A percentile compares a stretch with the other conserved stretches of the same genome.
Conservation (phyloP, 53 echinoderm and acorn worm genomes). For the Mesocentrotus franciscanus region DNA sequence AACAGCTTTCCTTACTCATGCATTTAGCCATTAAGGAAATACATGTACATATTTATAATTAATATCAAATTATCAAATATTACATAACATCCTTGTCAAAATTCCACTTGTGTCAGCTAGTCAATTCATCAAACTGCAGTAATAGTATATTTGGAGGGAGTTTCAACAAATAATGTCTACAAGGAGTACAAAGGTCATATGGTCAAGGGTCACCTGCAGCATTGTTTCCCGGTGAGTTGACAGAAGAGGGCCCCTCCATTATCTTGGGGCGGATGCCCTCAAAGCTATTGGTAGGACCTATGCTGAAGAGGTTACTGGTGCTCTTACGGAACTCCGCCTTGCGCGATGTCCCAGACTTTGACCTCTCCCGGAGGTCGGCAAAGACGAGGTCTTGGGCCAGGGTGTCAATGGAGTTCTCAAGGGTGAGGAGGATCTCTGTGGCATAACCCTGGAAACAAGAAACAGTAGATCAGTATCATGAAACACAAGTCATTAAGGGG, state of each 20-base stretch:
- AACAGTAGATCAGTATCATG: not conserved
- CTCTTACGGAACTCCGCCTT: conserved; percentile 94
- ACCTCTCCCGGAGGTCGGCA: conserved; percentile 84
- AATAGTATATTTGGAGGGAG: not conserved
- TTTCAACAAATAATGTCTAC: too few species aligned
- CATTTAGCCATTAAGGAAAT: too few species aligned
- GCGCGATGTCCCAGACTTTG: conserved; percentile 78
- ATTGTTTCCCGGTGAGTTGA: conserved; percentile 68
- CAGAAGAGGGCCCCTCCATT: conserved; percentile 73
- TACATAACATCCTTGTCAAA: too few species aligned
- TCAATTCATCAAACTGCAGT: not conserved
- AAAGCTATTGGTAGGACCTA: conserved; percentile 77
- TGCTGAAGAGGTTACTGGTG: conserved; percentile 90
- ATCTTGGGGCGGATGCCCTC: conserved; percentile 87
- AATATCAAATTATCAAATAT: too few species aligned
- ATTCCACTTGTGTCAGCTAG: too few species aligned
- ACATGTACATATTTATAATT: too few species aligned
- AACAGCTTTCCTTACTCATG: too few species aligned
- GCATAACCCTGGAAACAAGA: conserved; percentile 85
- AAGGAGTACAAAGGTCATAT: not conserved
- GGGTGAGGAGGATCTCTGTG: conserved; percentile 94
- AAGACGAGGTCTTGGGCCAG: conserved; percentile 86
- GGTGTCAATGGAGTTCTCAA: conserved; percentile 89
- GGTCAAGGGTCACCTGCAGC: conserved; percentile 67
- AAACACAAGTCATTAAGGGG: not conserved